Evolutionary conservation across 2,113 vertebrate genomes (phyloP).

Genomic region (Columba livia): DNA sequence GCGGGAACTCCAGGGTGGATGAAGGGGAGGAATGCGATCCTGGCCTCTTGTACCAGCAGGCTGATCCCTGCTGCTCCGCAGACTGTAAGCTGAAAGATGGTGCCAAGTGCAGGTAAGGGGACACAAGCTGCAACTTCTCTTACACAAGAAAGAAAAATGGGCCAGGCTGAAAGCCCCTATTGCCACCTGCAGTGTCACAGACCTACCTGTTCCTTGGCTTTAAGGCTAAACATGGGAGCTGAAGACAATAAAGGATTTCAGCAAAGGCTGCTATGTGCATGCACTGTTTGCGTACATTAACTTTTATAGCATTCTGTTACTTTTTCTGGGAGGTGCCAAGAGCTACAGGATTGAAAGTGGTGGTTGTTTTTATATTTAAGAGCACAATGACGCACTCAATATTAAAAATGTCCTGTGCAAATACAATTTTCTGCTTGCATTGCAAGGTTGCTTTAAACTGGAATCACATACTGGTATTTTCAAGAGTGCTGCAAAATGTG

Average conservation of each 20-base stretch:
- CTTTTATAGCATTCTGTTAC: neutral
- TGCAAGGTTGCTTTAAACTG: neutral
- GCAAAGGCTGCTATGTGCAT: neutral
- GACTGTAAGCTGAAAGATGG: conserved; percentile 81
- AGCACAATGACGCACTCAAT: neutral
- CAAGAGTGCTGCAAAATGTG: neutral
- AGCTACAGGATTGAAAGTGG: neutral
- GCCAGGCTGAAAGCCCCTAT: neutral
- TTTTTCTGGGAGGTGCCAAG: neutral
- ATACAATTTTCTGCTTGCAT: neutral
- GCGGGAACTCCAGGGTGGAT: conserved; percentile 96
- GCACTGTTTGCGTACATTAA: neutral
- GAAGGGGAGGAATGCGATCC: conserved; percentile 94
- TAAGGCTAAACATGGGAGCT: neutral
- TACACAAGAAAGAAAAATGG: rapidly evolving
- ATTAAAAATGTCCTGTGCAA: neutral
- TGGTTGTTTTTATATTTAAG: neutral
- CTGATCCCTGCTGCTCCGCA: conserved; percentile 87
- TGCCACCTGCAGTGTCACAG: neutral
- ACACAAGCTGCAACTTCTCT: neutral
- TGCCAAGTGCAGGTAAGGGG: conserved; percentile 87
- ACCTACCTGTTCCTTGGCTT: neutral
- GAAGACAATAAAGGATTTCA: neutral
- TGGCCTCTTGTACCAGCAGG: conserved; percentile 85
- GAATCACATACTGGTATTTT: neutral